Conservation (phyloP, 2,113 vertebrate genomes). For the Clarias gariepinus region DNA sequence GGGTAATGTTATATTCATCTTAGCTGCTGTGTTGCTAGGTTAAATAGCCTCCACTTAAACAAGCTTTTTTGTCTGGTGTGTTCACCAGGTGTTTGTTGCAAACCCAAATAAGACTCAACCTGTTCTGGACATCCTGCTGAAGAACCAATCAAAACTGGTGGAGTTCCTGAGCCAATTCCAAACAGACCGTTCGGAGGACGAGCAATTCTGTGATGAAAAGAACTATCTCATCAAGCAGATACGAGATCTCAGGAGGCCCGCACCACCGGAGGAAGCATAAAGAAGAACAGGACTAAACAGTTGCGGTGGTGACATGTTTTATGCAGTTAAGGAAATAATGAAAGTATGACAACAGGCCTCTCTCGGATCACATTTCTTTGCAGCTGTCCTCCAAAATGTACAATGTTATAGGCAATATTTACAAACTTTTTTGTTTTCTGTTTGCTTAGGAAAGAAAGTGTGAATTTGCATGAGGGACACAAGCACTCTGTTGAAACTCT, state of each 20-base stretch:
- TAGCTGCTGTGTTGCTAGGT: background rate
- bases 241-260: conserved; percentile 88
- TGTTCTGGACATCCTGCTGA: conserved; percentile 94
- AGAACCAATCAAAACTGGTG: conserved; percentile 96
- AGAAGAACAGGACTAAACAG: conserved; percentile 10
- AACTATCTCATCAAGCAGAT: conserved; percentile 98
- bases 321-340: conserved; percentile 46
- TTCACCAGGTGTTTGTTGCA: conserved; percentile 92
- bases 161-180: conserved; percentile 97
- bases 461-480: conserved; percentile 21
- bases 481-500: conserved; percentile 23
- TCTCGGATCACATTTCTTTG: conserved; percentile 12
- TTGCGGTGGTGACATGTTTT: conserved; percentile 50
- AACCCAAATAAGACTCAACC: conserved; percentile 97
- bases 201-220: conserved; percentile 97
- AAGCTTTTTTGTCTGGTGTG: conserved; percentile 42
- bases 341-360: conserved; percentile 32
- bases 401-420: conserved; percentile 20
- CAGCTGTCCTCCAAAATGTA: conserved; percentile 20
- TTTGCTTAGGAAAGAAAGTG: conserved; percentile 12
- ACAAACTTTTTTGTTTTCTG: conserved; percentile 10
- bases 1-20: background rate
- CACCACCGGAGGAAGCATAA: conserved; percentile 69
- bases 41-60: background rate
- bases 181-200: conserved; percentile 90